Evolutionary conservation across 1,140 invertebrate genomes (phyloP), one percentile per base, ranked within the genome.

Genomic region (Geopemphigus sp.): DNA sequence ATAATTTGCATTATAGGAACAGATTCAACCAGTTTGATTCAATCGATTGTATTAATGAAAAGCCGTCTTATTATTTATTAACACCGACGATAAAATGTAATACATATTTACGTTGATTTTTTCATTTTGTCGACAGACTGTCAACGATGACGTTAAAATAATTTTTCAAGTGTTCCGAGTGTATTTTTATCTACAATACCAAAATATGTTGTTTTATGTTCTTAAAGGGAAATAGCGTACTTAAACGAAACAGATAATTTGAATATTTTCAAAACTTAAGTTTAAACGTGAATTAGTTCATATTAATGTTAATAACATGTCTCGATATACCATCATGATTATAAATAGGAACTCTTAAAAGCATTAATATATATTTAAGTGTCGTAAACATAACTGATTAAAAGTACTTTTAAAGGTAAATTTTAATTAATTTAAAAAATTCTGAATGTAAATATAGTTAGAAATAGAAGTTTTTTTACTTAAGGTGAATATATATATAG

Each of bases 161-260:
- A 68, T 26, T 24, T 50, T 26, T 68, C 22, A 1, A 68, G 56
- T 59, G 56, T 59, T 59, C 26, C 22, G 26, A 59, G 45, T 50
- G 14, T 50, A 50, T 10, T 68, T 68, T 68, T 68, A 68, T 68
- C 45, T 50, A 50, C 15, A 5, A 50, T 68, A 22, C 12, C 66
- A 19, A 68, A 50, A 68, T 68, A 68, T 47, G 22, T 68, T 47
- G 15, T 59, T 24, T 59, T 17, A 24, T 5, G 32, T 24, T 47
- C 39, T 68, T 66, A 11, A 66, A 66, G 32, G 5, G 12, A 47
- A 68, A 39, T 47, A 22, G 6, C 17, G 15, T 66, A 68, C 45
- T 50, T 68, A 50, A 68, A 39, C 45, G 22, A 29, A 47, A 66
- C 32, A 32, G 64, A 68, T 50, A 68, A 68, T 47, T 66, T 47